Conservation (phyloP, 1,140 invertebrate species). For the Drosophila nebulosa region DNA sequence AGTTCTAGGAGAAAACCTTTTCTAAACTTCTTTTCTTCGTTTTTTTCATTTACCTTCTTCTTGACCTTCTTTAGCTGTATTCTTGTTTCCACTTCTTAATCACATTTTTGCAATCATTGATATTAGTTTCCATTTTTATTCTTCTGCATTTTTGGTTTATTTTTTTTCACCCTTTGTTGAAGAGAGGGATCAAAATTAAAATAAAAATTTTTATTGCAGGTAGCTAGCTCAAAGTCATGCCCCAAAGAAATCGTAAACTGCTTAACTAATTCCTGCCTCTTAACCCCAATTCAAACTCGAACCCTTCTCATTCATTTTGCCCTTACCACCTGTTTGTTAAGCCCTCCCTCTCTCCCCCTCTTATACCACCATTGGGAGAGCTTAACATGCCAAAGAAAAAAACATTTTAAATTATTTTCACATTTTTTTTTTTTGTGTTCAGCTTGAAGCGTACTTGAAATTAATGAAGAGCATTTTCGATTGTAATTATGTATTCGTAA, state of each 20-base stretch:
- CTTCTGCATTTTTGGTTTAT: background rate
- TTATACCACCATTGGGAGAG: background rate
- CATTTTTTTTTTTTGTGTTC: conserved; percentile 12
- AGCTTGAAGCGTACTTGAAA: conserved; percentile 64
- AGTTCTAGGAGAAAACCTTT: no score
- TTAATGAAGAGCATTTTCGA: conserved; percentile 78
- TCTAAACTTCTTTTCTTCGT: no score
- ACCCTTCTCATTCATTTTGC: conserved; percentile 18
- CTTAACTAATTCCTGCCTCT: conserved; percentile 45
- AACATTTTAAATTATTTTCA: conserved; percentile 28
- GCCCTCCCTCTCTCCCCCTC: conserved; percentile 1
- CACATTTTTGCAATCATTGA: no score
- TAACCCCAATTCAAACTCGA: conserved; percentile 34
- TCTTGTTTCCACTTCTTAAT: background rate
- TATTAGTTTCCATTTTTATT: background rate
- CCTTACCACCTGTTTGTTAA: background rate
- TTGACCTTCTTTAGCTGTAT: background rate
- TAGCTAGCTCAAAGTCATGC: background rate
- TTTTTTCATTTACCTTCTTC: no score
- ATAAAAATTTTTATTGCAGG: background rate
- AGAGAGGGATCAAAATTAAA: background rate
- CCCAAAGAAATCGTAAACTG: conserved; percentile 36
- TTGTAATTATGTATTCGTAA: conserved; percentile 77
- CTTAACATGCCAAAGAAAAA: background rate
- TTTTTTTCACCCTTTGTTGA: background rate